A percentile compares a stretch with the other conserved stretches of the same genome.
Conservation (phyloP, 2,888 invertebrate genomes). For the Leptinotarsa haldemani region DNA sequence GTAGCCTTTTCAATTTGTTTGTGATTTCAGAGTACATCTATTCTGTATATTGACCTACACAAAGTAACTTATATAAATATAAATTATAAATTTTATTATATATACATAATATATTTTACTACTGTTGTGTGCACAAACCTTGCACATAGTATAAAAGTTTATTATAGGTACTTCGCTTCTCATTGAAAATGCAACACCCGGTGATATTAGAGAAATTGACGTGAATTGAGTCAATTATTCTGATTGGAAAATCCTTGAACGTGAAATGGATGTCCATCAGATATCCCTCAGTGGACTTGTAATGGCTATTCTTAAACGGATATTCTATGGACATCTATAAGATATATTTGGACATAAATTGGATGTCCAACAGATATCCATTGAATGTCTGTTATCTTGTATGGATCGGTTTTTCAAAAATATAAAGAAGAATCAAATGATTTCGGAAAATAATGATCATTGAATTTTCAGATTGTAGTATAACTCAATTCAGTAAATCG, state of each 20-base stretch:
- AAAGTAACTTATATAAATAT: slow-evolving; percentile 60
- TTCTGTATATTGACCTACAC: slow-evolving; percentile 66
- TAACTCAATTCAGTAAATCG: not conserved
- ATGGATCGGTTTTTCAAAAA: too few relatives aligned
- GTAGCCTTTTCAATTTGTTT: slow-evolving; percentile 66
- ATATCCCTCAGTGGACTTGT: too few relatives aligned
- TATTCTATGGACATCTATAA: too few relatives aligned
- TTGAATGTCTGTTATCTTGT: too few relatives aligned
- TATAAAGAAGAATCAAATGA: too few relatives aligned
- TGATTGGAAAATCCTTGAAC: too few relatives aligned
- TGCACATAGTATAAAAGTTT: slow-evolving; percentile 66
- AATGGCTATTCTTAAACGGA: too few relatives aligned
- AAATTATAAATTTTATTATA: slow-evolving; percentile 63
- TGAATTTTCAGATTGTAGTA: not conserved
- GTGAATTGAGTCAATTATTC: not conserved
- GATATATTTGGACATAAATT: too few relatives aligned
- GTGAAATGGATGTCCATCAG: too few relatives aligned
- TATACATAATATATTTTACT: slow-evolving; percentile 65
- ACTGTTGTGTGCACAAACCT: slow-evolving; percentile 67
- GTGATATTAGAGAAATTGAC: slow-evolving; percentile 13
- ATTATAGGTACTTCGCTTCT: slow-evolving; percentile 43
- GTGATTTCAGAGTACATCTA: slow-evolving; percentile 66
- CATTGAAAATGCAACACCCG: slow-evolving; percentile 28
- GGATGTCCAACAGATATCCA: too few relatives aligned
- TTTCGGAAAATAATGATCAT: not conserved